Evolutionary conservation across 1,140 invertebrate species (phyloP).

Genomic region (Teleogryllus occipitalis): DNA sequence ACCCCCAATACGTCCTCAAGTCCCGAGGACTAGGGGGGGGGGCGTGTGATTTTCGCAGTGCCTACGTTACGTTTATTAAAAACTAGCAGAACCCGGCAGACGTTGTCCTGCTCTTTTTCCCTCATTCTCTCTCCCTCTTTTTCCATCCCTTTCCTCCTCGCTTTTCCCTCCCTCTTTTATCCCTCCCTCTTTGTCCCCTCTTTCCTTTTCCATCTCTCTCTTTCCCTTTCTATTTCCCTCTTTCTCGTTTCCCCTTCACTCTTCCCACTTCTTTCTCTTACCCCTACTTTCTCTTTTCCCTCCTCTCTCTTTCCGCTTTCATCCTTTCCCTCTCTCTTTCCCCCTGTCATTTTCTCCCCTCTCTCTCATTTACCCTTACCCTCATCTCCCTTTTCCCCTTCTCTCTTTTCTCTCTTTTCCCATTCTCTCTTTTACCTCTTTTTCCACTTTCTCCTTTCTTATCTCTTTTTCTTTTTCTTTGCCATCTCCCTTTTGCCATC

Average conservation of each 20-base stretch:
- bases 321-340: too few relatives aligned
- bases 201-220: not conserved
- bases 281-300: not conserved
- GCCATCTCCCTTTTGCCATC: too few relatives aligned
- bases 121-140: not conserved
- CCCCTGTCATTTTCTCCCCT: not conserved
- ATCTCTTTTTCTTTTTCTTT: too few relatives aligned
- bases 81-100: too few relatives aligned
- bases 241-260: not conserved
- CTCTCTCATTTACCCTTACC: not conserved
- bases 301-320: too few relatives aligned
- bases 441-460: not conserved
- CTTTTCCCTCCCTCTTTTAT: not conserved
- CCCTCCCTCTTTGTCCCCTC: not conserved
- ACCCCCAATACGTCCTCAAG: too few relatives aligned
- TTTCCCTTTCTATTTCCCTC: not conserved
- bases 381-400: too few relatives aligned
- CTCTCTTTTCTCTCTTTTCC: not conserved
- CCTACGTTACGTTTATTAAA: too few relatives aligned
- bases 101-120: too few relatives aligned
- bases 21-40: too few relatives aligned
- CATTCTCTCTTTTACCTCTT: not conserved
- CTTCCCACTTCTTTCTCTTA: not conserved
- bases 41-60: too few relatives aligned
- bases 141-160: not conserved